Evolutionary conservation across 2,888 invertebrate species (phyloP), one percentile per base, ranked within the genome.

Genomic region (Nomada lathburiana): DNA sequence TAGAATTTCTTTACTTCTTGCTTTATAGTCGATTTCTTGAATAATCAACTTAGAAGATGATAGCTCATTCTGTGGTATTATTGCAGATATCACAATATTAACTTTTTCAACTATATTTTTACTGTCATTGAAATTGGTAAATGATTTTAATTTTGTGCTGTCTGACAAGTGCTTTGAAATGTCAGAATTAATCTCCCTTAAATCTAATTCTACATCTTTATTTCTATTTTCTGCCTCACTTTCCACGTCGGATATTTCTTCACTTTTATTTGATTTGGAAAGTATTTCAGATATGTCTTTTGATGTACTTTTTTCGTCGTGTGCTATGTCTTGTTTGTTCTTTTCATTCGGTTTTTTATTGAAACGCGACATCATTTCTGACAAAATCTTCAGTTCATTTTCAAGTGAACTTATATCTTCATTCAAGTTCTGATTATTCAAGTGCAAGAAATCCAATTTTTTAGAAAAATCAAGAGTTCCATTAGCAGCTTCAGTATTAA

Each of bases 361-460:
- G 53, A 92, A 91, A 18, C 90, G 91, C 2, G 90, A 91, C 92
- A 94, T 93, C 89, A 93, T 92, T 68, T 93, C 92, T 3, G 93
- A 92, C 16, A 94, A 88, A n/a, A 89, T 90, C 75, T 90, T 92
- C 5, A 94, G 76, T 60, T 93, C 93, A 53, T 92, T 92, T 71
- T 93, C 93, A 2, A 94, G 76, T 10, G 90, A 92, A 67, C 89
- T 92, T 64, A 94, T 93, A 60, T 94, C 92, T 36, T 94, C 91
- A 65, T 91, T 92, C 26, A 94, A 85, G 62, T 92, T 92, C 70
- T 93, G 92, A 67, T 93, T 92, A 73, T 92, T 92, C 55, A 92
- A 65, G 13, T 92, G 91, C 20, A 93, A 80, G 44, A 86, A 89
- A 65, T 92, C 90, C 16, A 92, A 68, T 71, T 92, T 92, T 50